These are phyloP conservation scores for Listrodromus nycthemerus DNA, from an alignment of 2,888 invertebrate species.

Conservation along the genomic window DNA sequence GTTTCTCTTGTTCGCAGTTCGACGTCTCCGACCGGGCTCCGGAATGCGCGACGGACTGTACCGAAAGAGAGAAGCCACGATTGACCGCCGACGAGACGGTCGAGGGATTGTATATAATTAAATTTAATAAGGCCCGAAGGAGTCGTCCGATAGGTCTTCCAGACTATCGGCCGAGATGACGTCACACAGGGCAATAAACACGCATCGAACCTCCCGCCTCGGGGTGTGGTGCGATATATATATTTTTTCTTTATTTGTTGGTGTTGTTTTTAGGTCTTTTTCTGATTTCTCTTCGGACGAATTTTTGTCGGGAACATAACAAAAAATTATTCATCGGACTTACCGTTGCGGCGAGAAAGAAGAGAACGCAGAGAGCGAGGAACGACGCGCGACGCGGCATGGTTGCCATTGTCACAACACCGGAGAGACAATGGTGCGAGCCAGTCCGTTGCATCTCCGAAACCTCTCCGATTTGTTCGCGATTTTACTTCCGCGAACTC, in stretches of 20 bases:
- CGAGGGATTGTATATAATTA: constrained; percentile 70
- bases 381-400: constrained; percentile 42
- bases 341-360: constrained; percentile 47
- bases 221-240: constrained; percentile 54
- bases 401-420: constrained; percentile 62
- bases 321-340: constrained; percentile 3
- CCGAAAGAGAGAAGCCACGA: constrained; percentile 55
- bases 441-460: constrained; percentile 57
- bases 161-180: constrained; percentile 73
- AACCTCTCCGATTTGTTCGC: neutral
- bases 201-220: constrained; percentile 24
- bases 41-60: constrained; percentile 20
- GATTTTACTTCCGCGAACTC: neutral
- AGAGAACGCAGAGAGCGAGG: constrained; percentile 32
- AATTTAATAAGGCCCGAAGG: constrained; percentile 72
- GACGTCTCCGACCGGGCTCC: neutral
- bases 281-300: neutral
- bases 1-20: neutral
- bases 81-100: constrained; percentile 49
- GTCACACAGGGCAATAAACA: constrained; percentile 69
- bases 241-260: neutral
- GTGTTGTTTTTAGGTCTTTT: neutral
- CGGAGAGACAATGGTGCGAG: constrained; percentile 43
- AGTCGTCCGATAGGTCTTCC: constrained; percentile 72
- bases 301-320: neutral